These are phyloP conservation scores for Saccostrea cuccullata DNA, from an alignment of 1,140 invertebrate genomes.

Conservation along the genomic window DNA sequence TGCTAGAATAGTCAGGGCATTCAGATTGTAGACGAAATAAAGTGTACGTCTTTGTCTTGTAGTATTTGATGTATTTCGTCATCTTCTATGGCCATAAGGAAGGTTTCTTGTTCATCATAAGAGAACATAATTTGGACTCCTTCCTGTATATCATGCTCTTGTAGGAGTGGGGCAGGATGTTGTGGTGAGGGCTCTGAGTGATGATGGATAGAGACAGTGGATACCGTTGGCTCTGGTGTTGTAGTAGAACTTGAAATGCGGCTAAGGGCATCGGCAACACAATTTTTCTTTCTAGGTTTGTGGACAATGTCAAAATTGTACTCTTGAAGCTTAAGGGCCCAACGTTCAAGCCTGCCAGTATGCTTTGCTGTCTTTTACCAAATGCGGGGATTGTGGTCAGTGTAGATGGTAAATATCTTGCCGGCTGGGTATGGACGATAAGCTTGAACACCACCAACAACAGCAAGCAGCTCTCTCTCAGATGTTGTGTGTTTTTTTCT, in stretches of 20 bases:
- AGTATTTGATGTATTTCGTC: neutral
- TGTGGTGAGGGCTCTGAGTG: neutral
- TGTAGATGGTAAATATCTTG: constrained; percentile 48
- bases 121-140: neutral
- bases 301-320: constrained; percentile 27
- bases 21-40: constrained; percentile 25
- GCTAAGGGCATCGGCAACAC: neutral
- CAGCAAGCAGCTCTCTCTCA: constrained; percentile 47
- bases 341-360: constrained; percentile 20
- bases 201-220: neutral
- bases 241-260: constrained; percentile 33
- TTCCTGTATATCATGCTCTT: neutral
- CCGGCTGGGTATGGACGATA: constrained; percentile 50
- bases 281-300: too few species aligned
- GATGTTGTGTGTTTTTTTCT: constrained; percentile 53
- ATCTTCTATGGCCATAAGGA: constrained; percentile 13
- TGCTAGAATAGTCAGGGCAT: constrained; percentile 34
- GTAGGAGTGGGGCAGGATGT: neutral
- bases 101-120: constrained; percentile 1
- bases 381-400: constrained; percentile 49
- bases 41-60: neutral
- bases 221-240: constrained; percentile 29
- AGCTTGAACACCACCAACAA: constrained; percentile 50
- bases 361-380: constrained; percentile 38
- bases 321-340: constrained; percentile 35